Evolutionary conservation across 2,113 vertebrate species (phyloP).

Genomic region (cat (Felis catus)): F.catus_Fca126_mat1.0 CM031413.1:2743501-2744000

Average conservation of each 20-base stretch:
- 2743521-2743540: neutral
- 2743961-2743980: constrained; percentile 97
- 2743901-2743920: constrained; percentile 96
- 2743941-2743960: constrained; percentile 94
- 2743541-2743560: neutral
- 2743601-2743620: neutral
- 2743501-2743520: neutral
- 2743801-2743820: neutral
- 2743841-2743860: constrained; percentile 86
- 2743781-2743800: no score
- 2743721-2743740: neutral
- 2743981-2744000: constrained; percentile 97
- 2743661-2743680: neutral
- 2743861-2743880: constrained; percentile 98
- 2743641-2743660: neutral
- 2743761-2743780: neutral
- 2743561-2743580: neutral
- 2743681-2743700: neutral
- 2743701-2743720: neutral
- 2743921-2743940: constrained; percentile 99
- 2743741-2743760: neutral
- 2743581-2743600: no score
- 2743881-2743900: constrained; percentile 99
- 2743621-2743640: neutral
- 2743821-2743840: neutral